Conservation (phyloP, 2,113 vertebrate species). For the mouse (Mus musculus) region DNA sequence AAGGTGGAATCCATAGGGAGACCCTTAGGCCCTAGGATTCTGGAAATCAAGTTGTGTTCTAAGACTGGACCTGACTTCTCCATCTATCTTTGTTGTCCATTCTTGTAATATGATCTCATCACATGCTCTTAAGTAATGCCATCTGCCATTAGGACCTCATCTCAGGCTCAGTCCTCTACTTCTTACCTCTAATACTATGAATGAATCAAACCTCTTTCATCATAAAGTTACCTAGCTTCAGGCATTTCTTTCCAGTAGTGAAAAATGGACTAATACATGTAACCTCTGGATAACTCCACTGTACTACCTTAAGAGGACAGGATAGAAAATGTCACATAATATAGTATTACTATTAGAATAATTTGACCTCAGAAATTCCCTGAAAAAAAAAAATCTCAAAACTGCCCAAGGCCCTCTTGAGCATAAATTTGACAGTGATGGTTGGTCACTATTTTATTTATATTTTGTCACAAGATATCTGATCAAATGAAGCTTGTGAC, state of each 20-base stretch:
- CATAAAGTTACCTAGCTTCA: not conserved
- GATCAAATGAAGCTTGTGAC: not conserved
- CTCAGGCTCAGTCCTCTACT: not conserved
- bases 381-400: not conserved
- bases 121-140: too few species aligned
- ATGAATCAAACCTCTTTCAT: not conserved
- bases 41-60: not conserved
- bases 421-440: not conserved
- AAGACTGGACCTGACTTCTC: not conserved
- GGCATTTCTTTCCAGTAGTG: not conserved
- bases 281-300: not conserved
- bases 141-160: not conserved
- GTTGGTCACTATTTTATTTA: slow-evolving; percentile 24
- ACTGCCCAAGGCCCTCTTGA: not conserved
- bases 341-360: not conserved
- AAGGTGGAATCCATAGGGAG: not conserved
- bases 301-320: not conserved
- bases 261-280: not conserved
- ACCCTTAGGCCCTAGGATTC: not conserved
- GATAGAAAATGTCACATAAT: slow-evolving; percentile 14
- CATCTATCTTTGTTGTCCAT: not conserved
- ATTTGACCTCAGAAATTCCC: not conserved
- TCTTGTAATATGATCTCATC: not conserved
- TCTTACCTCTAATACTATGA: not conserved
- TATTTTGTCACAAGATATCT: slow-evolving; percentile 11